phyloP scores from a whole-genome alignment of 2,888 invertebrate genomes.

The Geotrupes spiniger region DNA sequence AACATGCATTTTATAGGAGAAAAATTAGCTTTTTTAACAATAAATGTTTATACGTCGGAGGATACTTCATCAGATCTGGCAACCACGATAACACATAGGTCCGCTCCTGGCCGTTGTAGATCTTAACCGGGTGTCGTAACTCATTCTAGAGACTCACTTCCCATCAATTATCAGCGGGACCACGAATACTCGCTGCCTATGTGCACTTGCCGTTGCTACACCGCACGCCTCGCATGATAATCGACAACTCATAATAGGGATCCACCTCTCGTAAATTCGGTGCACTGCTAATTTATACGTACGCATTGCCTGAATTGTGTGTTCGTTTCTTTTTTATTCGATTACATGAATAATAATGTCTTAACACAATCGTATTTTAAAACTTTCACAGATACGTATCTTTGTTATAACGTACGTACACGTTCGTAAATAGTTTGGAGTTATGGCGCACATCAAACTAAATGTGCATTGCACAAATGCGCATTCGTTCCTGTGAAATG shows the following conservation, averaged over 20 bases:
- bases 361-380: conserved; percentile 1
- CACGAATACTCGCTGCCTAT: conserved; percentile 25
- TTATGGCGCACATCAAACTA: no score
- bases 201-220: conserved; percentile 16
- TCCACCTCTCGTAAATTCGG: conserved; percentile 28
- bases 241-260: conserved; percentile 37
- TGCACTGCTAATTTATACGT: conserved; percentile 15
- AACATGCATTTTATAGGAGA: no score
- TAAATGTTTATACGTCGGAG: no score
- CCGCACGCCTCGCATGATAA: conserved; percentile 35
- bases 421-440: no score
- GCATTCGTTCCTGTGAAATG: no score
- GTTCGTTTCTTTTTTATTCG: conserved; percentile 13
- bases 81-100: no score
- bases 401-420: no score
- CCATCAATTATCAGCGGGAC: conserved; percentile 40
- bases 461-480: no score
- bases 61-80: no score
- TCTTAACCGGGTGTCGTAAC: background rate
- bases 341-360: conserved; percentile 4
- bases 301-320: conserved; percentile 17
- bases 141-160: conserved; percentile 3
- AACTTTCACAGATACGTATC: conserved; percentile 1
- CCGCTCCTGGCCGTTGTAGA: background rate
- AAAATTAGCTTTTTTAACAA: no score